A percentile compares a stretch with the other conserved stretches of the same genome.
These are phyloP conservation scores for Cariama cristata DNA, from an alignment of 2,113 vertebrate genomes.

Conservation along the genomic window DNA sequence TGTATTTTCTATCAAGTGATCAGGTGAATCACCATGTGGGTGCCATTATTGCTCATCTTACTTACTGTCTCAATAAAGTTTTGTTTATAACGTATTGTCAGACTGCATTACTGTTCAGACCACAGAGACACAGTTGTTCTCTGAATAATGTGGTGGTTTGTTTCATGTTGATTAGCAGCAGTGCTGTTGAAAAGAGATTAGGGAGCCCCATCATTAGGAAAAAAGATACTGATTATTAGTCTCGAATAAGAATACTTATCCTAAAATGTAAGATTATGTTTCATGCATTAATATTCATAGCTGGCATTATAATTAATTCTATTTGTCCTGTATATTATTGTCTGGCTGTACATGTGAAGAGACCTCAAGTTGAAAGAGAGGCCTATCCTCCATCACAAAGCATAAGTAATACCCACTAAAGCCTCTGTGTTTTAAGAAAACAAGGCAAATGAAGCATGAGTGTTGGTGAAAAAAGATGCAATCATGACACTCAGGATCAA, in stretches of 20 bases:
- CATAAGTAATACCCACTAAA: not conserved
- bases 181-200: constrained; percentile 2
- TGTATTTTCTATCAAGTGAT: not conserved
- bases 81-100: not conserved
- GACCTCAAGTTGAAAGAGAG: not conserved
- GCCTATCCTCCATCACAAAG: not conserved
- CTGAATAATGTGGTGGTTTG: not conserved
- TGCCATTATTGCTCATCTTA: not conserved
- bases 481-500: not conserved
- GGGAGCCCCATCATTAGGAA: not conserved
- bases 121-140: not conserved
- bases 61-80: not conserved
- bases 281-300: not conserved
- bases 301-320: not conserved
- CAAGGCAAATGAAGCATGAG: not conserved
- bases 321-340: not conserved
- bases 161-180: constrained; percentile 7
- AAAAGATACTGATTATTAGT: not conserved
- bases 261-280: not conserved
- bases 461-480: not conserved
- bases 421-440: not conserved
- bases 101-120: not conserved
- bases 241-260: not conserved
- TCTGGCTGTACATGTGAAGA: not conserved
- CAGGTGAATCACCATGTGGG: rapidly evolving